Conservation (phyloP, 2,113 vertebrate genomes). For the Ranitomeya imitator region DNA sequence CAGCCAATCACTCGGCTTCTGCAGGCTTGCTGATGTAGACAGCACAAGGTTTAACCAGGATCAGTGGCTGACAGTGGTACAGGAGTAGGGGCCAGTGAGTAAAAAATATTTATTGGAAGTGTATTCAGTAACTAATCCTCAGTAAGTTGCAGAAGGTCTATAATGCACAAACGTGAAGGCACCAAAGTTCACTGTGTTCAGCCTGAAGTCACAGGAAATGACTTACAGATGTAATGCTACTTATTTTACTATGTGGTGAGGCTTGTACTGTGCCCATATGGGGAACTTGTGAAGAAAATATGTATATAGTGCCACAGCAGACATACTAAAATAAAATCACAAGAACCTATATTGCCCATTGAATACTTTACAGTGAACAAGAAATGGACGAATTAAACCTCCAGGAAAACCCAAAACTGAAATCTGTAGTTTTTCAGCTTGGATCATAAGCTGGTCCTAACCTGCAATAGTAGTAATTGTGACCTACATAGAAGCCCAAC, state of each 20-base stretch:
- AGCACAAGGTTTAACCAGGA: too few species aligned
- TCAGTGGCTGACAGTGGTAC: too few species aligned
- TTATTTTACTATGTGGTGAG: slow-evolving; percentile 22
- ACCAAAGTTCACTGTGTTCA: not conserved
- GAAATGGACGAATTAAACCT: not conserved
- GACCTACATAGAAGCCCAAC: not conserved
- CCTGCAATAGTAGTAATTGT: not conserved
- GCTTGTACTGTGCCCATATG: slow-evolving; percentile 5
- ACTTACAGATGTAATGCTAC: slow-evolving; percentile 29
- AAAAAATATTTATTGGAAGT: too few species aligned
- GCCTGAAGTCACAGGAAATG: slow-evolving; percentile 15
- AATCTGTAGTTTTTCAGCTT: not conserved
- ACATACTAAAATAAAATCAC: too few species aligned
- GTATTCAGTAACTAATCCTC: not conserved
- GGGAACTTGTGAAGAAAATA: slow-evolving; percentile 5
- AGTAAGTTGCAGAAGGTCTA: not conserved
- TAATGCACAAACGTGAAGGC: not conserved
- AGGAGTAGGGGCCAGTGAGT: too few species aligned
- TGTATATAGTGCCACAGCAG: too few species aligned
- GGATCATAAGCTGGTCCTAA: not conserved
- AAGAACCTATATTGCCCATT: not conserved
- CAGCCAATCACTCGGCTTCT: too few species aligned
- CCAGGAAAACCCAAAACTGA: not conserved
- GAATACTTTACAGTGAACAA: not conserved
- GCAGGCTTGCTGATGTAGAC: too few species aligned